Evolutionary conservation across 2,888 invertebrate species (phyloP).

Genomic region (Andrena marginata): DNA sequence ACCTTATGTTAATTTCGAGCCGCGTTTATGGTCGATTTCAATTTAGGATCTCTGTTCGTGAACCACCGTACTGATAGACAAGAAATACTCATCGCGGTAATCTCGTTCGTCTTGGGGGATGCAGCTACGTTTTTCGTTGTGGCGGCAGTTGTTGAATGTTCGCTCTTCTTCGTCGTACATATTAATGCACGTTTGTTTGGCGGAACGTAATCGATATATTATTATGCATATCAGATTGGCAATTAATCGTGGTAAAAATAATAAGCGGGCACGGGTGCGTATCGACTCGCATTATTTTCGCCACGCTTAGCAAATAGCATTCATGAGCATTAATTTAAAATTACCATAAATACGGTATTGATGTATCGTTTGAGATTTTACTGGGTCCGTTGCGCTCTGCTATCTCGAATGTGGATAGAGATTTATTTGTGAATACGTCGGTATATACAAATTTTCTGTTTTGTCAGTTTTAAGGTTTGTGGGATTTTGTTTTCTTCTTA

Average conservation of each 20-base stretch:
- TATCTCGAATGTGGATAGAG: neutral
- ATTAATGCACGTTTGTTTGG: conserved; percentile 4
- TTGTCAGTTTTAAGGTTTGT: too few relatives aligned
- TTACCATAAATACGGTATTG: conserved; percentile 34
- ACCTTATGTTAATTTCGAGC: conserved; percentile 43
- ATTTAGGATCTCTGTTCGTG: neutral
- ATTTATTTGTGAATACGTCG: conserved; percentile 6
- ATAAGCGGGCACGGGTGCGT: conserved; percentile 3
- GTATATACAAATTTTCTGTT: too few relatives aligned
- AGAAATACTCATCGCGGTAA: neutral
- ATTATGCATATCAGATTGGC: conserved; percentile 23
- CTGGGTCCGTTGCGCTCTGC: conserved; percentile 21
- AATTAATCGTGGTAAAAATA: conserved; percentile 44
- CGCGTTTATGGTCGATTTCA: conserved; percentile 15
- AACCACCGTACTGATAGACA: neutral
- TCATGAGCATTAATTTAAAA: conserved; percentile 38
- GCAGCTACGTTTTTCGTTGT: neutral
- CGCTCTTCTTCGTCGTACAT: neutral
- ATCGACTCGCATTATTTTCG: conserved; percentile 28
- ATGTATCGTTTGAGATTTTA: conserved; percentile 50
- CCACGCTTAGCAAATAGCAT: conserved; percentile 13
- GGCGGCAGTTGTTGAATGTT: neutral
- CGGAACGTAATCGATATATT: conserved; percentile 17
- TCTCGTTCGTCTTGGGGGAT: neutral
- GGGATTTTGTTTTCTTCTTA: too few relatives aligned